A percentile compares a stretch with the other conserved stretches of the same genome.
phyloP scores from a whole-genome alignment of 2,888 invertebrate species.

The Lepidonotus clava region DNA sequence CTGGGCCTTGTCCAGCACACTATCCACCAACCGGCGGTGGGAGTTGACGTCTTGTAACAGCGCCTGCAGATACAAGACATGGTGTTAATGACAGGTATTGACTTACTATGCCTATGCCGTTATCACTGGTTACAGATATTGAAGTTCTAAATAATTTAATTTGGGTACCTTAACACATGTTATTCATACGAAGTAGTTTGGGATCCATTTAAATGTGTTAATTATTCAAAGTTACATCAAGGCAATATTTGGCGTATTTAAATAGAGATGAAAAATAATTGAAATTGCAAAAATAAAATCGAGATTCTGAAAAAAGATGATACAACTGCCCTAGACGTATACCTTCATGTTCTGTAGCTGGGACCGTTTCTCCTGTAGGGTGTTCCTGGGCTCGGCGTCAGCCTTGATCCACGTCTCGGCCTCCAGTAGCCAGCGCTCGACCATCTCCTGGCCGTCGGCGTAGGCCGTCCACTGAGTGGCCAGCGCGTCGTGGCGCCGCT shows the following conservation, averaged over 20 bases:
- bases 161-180: too few species aligned
- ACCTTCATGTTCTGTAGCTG: conserved; percentile 91
- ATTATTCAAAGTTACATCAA: too few species aligned
- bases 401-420: conserved; percentile 88
- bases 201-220: background rate
- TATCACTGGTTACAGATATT: too few species aligned
- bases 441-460: conserved; percentile 90
- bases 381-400: conserved; percentile 90
- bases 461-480: conserved; percentile 95
- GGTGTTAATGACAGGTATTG: too few species aligned
- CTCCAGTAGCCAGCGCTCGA: conserved; percentile 89
- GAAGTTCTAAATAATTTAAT: too few species aligned
- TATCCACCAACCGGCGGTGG: conserved; percentile 93
- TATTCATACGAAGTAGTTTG: too few species aligned
- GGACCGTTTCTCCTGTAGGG: conserved; percentile 93
- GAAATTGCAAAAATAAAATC: background rate
- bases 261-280: background rate
- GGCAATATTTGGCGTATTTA: too few species aligned
- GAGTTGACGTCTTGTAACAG: conserved; percentile 92
- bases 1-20: conserved; percentile 92
- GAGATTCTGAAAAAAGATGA: too few species aligned
- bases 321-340: too few species aligned
- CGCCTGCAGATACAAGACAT: conserved; percentile 82
- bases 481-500: conserved; percentile 91
- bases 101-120: too few species aligned